A percentile compares a stretch with the other conserved stretches of the same genome.
Conservation (phyloP, 2,888 invertebrate genomes). For the Periphyllus acericola region DNA sequence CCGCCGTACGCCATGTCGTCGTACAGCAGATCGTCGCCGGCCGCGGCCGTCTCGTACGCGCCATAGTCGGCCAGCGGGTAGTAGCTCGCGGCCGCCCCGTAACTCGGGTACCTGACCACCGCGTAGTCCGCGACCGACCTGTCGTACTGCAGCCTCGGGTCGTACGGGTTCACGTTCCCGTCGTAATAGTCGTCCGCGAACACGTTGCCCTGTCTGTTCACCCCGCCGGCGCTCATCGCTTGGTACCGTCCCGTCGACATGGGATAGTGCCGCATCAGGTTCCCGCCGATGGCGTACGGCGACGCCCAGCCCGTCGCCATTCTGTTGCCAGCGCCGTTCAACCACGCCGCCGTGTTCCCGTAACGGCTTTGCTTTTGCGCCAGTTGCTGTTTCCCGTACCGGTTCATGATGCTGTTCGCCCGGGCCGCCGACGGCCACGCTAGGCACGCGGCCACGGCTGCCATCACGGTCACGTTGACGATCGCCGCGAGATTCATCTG, state of each 20-base stretch:
- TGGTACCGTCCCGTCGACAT: conserved; percentile 12
- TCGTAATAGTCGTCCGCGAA: conserved; percentile 45
- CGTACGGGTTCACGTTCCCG: not conserved
- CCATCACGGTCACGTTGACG: not conserved
- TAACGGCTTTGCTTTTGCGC: conserved; percentile 41
- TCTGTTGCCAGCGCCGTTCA: not conserved
- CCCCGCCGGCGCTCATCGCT: not conserved
- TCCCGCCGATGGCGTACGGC: not conserved
- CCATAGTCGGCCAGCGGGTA: not conserved
- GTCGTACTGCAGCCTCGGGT: conserved; percentile 16
- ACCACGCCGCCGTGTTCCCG: not conserved
- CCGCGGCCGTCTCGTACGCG: not conserved
- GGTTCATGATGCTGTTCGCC: not conserved
- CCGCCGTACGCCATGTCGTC: conserved; percentile 9
- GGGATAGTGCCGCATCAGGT: conserved; percentile 45
- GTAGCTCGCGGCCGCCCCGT: not conserved
- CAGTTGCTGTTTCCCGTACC: conserved; percentile 36
- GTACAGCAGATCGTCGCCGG: not conserved
- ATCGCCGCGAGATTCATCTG: not conserved
- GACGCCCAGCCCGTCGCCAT: not conserved
- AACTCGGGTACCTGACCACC: conserved; percentile 53
- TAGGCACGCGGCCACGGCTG: not conserved
- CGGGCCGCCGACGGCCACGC: not conserved
- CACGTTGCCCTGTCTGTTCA: not conserved
- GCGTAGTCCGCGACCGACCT: conserved; percentile 39